These are phyloP conservation scores for Phyllopteryx taeniolatus DNA, from an alignment of 2,113 vertebrate genomes.

Conservation along the genomic window DNA sequence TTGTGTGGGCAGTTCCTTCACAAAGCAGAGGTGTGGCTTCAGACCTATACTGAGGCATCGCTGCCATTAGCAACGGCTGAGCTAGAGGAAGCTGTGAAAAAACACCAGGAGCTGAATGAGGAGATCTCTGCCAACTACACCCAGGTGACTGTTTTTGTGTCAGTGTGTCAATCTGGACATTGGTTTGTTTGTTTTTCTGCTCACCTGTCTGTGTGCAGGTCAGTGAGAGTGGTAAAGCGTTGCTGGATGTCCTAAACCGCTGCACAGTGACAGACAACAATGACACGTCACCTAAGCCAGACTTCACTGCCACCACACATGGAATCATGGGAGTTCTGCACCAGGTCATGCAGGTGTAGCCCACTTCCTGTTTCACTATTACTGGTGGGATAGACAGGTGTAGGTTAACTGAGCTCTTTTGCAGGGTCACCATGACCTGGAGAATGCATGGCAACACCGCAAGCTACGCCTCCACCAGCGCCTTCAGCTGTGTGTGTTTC, in stretches of 20 bases:
- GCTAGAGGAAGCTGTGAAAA: constrained; percentile 87
- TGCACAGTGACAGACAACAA: constrained; percentile 37
- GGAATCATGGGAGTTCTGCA: constrained; percentile 89
- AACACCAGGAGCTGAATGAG: constrained; percentile 92
- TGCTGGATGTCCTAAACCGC: constrained; percentile 71
- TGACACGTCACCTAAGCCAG: constrained; percentile 32
- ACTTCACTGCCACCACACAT: constrained; percentile 72
- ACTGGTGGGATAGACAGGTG: background rate
- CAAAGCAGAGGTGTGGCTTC: constrained; percentile 89
- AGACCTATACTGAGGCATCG: constrained; percentile 88
- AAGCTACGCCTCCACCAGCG: constrained; percentile 96
- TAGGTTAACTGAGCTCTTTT: background rate
- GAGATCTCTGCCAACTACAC: constrained; percentile 92
- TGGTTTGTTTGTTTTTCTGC: background rate
- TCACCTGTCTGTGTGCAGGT: constrained; percentile 48
- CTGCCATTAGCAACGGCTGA: constrained; percentile 86
- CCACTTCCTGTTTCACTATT: background rate
- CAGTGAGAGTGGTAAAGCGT: constrained; percentile 73
- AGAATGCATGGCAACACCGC: constrained; percentile 92
- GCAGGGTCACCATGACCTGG: constrained; percentile 82
- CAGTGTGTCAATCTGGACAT: background rate
- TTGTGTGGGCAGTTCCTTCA: constrained; percentile 81
- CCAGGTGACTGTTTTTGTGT: constrained; percentile 75
- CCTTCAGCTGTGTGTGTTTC: constrained; percentile 95
- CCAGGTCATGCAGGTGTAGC: constrained; percentile 80